These are phyloP conservation scores for Silurus glanis DNA, from an alignment of 2,113 vertebrate genomes.

Conservation along the genomic window DNA sequence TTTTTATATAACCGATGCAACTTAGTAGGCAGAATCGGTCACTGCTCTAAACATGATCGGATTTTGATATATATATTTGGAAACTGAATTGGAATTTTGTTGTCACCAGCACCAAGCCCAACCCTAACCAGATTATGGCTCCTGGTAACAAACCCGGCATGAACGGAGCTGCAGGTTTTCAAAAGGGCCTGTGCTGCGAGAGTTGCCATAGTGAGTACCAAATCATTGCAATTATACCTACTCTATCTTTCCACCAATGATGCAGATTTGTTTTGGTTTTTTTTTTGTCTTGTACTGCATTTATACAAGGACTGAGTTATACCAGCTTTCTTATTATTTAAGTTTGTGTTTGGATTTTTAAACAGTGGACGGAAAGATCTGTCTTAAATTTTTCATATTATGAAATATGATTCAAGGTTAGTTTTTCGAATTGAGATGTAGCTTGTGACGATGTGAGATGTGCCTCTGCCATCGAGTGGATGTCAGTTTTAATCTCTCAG, in stretches of 20 bases:
- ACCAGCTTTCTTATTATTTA: not conserved
- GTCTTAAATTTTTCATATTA: not conserved
- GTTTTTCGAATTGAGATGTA: not conserved
- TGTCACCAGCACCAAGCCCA: slow-evolving; percentile 83
- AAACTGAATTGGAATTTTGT: not conserved
- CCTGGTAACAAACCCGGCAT: slow-evolving; percentile 87
- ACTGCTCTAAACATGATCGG: not conserved
- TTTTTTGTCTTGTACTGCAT: not conserved
- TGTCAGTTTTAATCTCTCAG: not conserved
- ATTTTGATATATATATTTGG: not conserved
- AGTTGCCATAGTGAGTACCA: slow-evolving; percentile 89
- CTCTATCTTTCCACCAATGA: no score
- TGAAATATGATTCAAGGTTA: not conserved
- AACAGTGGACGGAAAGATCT: not conserved
- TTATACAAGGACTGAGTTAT: not conserved
- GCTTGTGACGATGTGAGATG: not conserved
- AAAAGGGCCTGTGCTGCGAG: slow-evolving; percentile 91
- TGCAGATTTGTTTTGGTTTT: no score
- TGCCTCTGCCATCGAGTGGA: not conserved
- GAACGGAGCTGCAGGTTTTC: slow-evolving; percentile 86
- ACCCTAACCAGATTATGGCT: slow-evolving; percentile 92
- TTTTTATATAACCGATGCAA: not conserved
- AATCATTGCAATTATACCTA: not conserved
- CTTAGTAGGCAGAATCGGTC: not conserved
- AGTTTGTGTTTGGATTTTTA: no score